phyloP scores from a whole-genome alignment of 1,140 invertebrate species.

The Belonocnema kinseyi region DNA sequence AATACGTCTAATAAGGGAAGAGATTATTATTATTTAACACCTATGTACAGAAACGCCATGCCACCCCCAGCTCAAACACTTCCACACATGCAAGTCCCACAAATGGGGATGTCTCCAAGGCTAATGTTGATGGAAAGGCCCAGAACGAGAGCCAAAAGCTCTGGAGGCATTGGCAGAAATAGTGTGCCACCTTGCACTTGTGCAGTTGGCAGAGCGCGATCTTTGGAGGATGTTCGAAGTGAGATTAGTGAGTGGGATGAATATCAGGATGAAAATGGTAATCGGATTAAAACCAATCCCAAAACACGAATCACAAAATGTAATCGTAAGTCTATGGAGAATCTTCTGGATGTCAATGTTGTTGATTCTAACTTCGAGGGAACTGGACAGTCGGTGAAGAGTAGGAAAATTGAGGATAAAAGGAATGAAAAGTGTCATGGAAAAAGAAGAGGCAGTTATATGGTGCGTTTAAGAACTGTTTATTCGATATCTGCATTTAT shows the following conservation, averaged over 20 bases:
- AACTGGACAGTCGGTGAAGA: conserved; percentile 45
- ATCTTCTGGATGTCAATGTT: conserved; percentile 77
- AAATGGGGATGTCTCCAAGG: conserved; percentile 56
- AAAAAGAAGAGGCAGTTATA: conserved; percentile 69
- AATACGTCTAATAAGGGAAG: conserved; percentile 77
- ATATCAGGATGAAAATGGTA: conserved; percentile 76
- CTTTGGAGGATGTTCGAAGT: conserved; percentile 82
- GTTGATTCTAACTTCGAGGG: conserved; percentile 58
- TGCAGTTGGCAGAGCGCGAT: conserved; percentile 78
- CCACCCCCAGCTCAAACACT: conserved; percentile 75
- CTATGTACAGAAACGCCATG: conserved; percentile 80
- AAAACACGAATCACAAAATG: conserved; percentile 56
- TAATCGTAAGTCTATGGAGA: conserved; percentile 81
- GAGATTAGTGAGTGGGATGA: conserved; percentile 82
- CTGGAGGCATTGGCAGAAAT: conserved; percentile 57
- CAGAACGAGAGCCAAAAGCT: conserved; percentile 64
- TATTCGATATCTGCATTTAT: no score
- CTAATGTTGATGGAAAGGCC: conserved; percentile 73
- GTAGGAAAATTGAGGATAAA: conserved; percentile 51
- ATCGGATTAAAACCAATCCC: conserved; percentile 74
- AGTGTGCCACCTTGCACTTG: conserved; percentile 77
- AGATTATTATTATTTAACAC: conserved; percentile 83
- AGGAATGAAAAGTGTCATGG: conserved; percentile 57
- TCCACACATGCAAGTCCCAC: conserved; percentile 64
- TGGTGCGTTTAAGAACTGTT: conserved; percentile 61